Evolutionary conservation across 1,140 invertebrate species (phyloP), one percentile per base, ranked within the genome.

Genomic region (Solenopsis fugax): DNA sequence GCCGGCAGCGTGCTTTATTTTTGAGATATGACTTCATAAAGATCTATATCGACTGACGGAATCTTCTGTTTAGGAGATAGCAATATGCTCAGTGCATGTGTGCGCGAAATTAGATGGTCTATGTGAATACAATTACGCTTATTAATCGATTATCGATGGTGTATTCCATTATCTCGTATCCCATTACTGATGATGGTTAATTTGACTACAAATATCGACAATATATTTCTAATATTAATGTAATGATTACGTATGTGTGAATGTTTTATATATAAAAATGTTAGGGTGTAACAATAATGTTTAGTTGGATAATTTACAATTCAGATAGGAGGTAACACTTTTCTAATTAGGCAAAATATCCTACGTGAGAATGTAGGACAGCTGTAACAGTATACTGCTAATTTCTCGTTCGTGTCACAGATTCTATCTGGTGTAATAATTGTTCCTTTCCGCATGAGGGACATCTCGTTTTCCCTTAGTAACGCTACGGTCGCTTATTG

Each of bases 121-220:
- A 2, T 60, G 41, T 73, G 29, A 71, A 75, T 54, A 75, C 41
- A 84, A 75, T 73, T 84, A 82, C 18, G 54, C 29, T 13, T 84
- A 50, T 84, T 34, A 50, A 84, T 84, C 69, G 69, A 73, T 60
- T 75, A 62, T 37, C 80, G 69, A 75, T 84, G 4, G 6, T 10
- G 5, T 65, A 65, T 65, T 67, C 65, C 65, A 6, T 67, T 69
- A 50, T 75, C 54, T 75, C 37, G 34, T 48, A 56, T 52, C 12
- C 13, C n/a, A n/a, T 73, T 58, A 34, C 10, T 18, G 29, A 29
- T n/a, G 41, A 24, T 37, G 24, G 13, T 18, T 73, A 7, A 60
- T 84, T 24, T 16, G 13, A 73, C 21, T 24, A 34, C 13, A 34
- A 45, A 65, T n/a, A 76, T 54, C n/a, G 16, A 69, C 50, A 24